Evolutionary conservation across 2,113 vertebrate genomes (phyloP).

Genomic region (Brachypodius melanocephalos): DNA sequence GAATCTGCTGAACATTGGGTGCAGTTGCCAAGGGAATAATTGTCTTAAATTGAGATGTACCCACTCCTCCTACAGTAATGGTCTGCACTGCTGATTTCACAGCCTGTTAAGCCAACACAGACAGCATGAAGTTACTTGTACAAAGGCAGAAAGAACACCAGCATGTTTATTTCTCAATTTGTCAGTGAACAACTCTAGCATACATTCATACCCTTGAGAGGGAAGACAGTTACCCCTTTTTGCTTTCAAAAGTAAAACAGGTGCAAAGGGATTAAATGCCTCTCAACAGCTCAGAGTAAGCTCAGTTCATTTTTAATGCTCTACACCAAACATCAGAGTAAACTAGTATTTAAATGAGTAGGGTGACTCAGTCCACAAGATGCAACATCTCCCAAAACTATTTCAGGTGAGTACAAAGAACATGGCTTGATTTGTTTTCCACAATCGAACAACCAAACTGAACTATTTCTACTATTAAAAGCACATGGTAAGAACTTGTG

Average conservation of each 20-base stretch:
- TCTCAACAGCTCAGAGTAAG: not conserved
- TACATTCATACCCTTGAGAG: not conserved
- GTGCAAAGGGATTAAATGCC: not conserved
- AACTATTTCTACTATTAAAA: not conserved
- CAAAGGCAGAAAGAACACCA: not conserved
- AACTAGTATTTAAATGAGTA: not conserved
- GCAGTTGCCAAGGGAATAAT: constrained; percentile 93
- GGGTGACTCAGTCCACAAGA: not conserved
- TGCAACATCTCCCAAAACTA: not conserved
- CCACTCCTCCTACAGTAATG: constrained; percentile 87
- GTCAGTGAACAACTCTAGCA: not conserved
- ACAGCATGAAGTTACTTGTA: constrained; percentile 20
- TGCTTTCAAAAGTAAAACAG: not conserved
- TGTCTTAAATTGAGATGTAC: constrained; percentile 91
- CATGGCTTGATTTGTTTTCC: not conserved
- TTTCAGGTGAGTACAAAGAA: not conserved
- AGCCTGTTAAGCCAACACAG: constrained; percentile 74
- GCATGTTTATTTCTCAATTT: not conserved
- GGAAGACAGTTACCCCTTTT: not conserved
- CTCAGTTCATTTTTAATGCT: not conserved
- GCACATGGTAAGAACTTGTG: not conserved
- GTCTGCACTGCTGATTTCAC: constrained; percentile 89
- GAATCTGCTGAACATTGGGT: constrained; percentile 95
- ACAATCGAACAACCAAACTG: not conserved
- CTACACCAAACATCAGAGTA: not conserved